Evolutionary conservation across 2,888 invertebrate species (phyloP), one percentile per base, ranked within the genome.

Genomic region (Dorcus parallelipipedus): DNA sequence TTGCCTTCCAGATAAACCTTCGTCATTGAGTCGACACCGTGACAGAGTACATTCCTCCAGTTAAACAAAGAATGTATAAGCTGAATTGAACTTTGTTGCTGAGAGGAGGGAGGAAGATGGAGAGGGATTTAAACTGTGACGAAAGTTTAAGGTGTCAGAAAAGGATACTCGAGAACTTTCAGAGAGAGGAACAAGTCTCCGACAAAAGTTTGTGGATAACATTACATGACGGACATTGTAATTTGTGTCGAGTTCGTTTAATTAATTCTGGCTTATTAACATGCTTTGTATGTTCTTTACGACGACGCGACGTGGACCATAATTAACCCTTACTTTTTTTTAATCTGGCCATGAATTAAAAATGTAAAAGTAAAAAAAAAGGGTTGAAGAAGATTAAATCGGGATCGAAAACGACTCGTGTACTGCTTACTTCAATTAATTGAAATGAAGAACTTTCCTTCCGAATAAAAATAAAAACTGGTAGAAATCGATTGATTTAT

Each of bases 161-260:
- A 59, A 55, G 59, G 59, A 49, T 49, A 59, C 50, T 53, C 23
- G 45, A 47, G 47, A 41, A 59, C 54, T 58, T 61, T 49, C 49
- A 58, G 3, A 20, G 14, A 50, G 59, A 62, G 26, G 56, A 62
- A 62, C 56, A 62, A 60, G 54, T 48, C 58, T 49, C 55, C 54
- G 51, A 59, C 58, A 62, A 62, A 62, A 62, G 62, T 62, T 62
- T 50, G 58, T 47, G 52, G 59, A 7, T 33, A 33, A 33, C 26
- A 52, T 55, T 56, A 62, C 59, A 62, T 59, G 59, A 62, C 57
- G 62, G 62, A 62, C 62, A 62, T 52, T 62, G 59, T 62, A 62
- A 62, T 62, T 62, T 62, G 58, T 62, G 58, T 58, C 54, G 62
- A 57, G 54, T 52, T 59, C 57, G 58, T 60, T 54, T 54, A 62